These are phyloP conservation scores for Serrognathus titanus DNA, from an alignment of 2,888 invertebrate species.

Conservation along the genomic window DNA sequence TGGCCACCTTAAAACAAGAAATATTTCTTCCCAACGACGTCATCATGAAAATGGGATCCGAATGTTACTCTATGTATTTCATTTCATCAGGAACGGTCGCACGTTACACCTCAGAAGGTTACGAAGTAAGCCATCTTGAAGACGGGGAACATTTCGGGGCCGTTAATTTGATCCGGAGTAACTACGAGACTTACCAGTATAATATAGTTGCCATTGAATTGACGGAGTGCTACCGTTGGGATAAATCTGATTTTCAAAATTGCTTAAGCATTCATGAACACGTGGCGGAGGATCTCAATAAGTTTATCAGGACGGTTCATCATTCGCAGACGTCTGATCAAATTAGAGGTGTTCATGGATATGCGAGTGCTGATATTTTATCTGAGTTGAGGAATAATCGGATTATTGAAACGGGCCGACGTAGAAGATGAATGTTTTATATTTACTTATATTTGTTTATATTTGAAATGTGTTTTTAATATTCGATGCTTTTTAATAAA, in stretches of 20 bases:
- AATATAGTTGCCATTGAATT: slow-evolving; percentile 18
- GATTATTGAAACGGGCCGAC: slow-evolving; percentile 9
- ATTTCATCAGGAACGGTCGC: slow-evolving; percentile 22
- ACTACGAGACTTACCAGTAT: slow-evolving; percentile 4
- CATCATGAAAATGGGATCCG: slow-evolving; percentile 10
- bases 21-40: slow-evolving; percentile 21
- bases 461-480: no score
- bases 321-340: background rate
- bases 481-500: no score
- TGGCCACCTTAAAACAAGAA: slow-evolving; percentile 15
- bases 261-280: slow-evolving; percentile 1
- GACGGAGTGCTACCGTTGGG: slow-evolving; percentile 21
- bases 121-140: slow-evolving; percentile 17
- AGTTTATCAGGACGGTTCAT: background rate
- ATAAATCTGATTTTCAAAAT: slow-evolving; percentile 12
- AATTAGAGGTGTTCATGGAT: background rate
- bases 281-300: slow-evolving; percentile 5
- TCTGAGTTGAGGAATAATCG: slow-evolving; percentile 5
- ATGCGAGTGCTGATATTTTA: slow-evolving; percentile 5
- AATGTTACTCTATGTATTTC: slow-evolving; percentile 12
- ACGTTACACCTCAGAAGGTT: slow-evolving; percentile 12
- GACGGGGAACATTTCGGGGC: slow-evolving; percentile 20
- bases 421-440: background rate
- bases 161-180: slow-evolving; percentile 2
- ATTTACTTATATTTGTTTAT: no score